Percentiles rank a stretch among this genome's conserved stretches.
Conservation (phyloP, 2,113 vertebrate species). For the Meriones unguiculatus region DNA sequence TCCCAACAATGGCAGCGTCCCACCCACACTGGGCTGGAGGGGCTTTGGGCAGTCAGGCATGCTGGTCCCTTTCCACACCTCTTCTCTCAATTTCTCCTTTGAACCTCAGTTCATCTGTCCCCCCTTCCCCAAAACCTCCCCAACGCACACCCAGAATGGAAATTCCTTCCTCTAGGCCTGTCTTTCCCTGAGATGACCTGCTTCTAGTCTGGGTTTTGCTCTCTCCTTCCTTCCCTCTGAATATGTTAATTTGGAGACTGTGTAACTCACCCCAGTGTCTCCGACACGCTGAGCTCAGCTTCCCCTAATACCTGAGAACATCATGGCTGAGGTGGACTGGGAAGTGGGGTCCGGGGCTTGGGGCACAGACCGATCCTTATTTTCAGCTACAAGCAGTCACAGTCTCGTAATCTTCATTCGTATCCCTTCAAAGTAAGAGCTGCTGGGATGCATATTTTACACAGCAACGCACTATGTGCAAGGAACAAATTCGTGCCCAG, state of each 20-base stretch:
- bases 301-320: not conserved
- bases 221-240: not conserved
- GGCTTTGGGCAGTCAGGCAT: not conserved
- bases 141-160: too few relatives aligned
- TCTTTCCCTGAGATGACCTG: not conserved
- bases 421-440: not conserved
- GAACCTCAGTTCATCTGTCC: not conserved
- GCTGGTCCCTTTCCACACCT: not conserved
- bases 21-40: not conserved
- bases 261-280: not conserved
- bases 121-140: not conserved
- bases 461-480: not conserved
- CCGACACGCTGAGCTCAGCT: not conserved
- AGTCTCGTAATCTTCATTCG: not conserved
- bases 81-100: not conserved
- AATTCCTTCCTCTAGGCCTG: not conserved
- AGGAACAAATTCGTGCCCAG: not conserved
- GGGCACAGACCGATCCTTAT: not conserved
- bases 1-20: not conserved
- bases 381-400: not conserved
- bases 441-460: not conserved
- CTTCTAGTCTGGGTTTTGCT: not conserved
- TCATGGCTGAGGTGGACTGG: fast-evolving
- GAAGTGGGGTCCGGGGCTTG: not conserved
- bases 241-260: not conserved